Base-by-base conservation (phyloP, 2,113 vertebrate genomes). In the Synchiropus splendidus region DNA sequence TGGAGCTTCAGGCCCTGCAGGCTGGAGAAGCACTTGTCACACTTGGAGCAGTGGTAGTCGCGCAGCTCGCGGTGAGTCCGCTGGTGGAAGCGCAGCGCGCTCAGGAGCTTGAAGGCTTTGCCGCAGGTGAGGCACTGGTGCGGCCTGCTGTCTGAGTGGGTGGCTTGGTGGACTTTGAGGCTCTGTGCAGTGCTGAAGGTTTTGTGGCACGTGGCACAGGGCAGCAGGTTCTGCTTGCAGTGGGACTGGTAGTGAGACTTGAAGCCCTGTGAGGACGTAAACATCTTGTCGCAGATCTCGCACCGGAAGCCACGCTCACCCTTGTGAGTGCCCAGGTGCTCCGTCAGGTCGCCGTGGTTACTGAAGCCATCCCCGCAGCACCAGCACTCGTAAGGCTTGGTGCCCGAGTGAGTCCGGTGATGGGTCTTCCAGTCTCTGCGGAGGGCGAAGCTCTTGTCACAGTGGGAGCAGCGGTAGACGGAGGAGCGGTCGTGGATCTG, bases 361-460 rank as follows among this genome's bases (percentile, higher is more conserved):
- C 11, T 2, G 10, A 76, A 76, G 15, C 76, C 76, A 1, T 74
- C 72, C 4, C 71, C 66, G 1, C 77, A 77, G 56, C 72, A 74
- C 63, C 66, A 77, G 61, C 77, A 77, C 31, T 62, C 56, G 21
- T 61, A 69, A 31, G 77, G 71, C 45, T 72, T 75, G 51, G 57
- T 68, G 0, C 67, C 76, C 0, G 73, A 74, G 57, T 79, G 77
- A 0, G 51, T 71, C 2, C 68, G 54, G 48, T 79, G 60, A 39
- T 79, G 77, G 1, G 71, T 71, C 44, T 73, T 72, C 71, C 61
- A 73, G 56, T 79, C 70, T 17, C 71, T 34, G 53, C 70, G 70
- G 45, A 70, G 56, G 3, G 71, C 53, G 1, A 77, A 79, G 41
- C 58, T 57, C 34, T 50, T 40, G 33, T 73, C 36, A 12, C 74